Evolutionary conservation across 1,140 invertebrate genomes (phyloP).

Genomic region (Hypsibius dujardini): DNA sequence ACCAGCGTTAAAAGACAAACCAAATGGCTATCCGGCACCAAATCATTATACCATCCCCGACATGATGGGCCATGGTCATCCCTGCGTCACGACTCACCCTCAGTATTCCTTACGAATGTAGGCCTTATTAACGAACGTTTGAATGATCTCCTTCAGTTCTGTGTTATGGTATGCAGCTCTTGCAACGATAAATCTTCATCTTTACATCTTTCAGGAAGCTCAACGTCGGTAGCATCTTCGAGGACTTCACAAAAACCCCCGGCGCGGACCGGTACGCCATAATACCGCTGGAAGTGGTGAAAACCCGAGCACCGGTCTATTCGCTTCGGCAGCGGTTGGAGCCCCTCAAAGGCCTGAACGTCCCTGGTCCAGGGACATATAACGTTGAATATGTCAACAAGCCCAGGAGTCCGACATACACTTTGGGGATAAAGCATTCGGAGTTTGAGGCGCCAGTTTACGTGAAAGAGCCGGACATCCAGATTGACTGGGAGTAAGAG

Average conservation of each 20-base stretch:
- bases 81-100: background rate
- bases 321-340: background rate
- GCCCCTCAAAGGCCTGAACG: background rate
- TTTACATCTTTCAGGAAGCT: background rate
- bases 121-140: background rate
- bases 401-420: background rate
- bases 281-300: background rate
- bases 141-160: too few relatives aligned
- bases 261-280: background rate
- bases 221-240: background rate
- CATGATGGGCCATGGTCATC: background rate
- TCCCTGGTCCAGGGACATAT: background rate
- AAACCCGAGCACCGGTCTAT: background rate
- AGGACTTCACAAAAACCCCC: background rate
- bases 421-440: background rate
- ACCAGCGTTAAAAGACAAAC: background rate
- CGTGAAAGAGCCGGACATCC: conserved; percentile 1
- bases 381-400: background rate
- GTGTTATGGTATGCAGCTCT: background rate
- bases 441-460: background rate
- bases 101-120: background rate
- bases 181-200: background rate
- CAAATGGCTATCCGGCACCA: background rate
- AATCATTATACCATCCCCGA: background rate
- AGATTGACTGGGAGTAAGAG: conserved; percentile 8